Conservation (phyloP, 2,113 vertebrate species). For the Baryphthengus martii region DNA sequence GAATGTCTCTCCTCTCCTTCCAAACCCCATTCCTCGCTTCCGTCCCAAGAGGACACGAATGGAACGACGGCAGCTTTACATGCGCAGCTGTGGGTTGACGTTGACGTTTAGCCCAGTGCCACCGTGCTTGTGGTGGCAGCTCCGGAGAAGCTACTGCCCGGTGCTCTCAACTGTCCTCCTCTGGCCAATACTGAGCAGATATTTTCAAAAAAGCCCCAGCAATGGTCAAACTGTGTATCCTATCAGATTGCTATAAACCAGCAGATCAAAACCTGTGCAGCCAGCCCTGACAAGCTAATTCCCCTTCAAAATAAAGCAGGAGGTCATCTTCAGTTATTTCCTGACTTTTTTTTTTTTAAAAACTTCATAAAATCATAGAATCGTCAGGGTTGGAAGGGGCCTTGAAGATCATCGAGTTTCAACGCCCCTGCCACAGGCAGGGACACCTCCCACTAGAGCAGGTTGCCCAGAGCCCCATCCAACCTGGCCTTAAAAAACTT, state of each 20-base stretch:
- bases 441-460: too few relatives aligned
- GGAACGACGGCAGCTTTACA: not conserved
- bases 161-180: not conserved
- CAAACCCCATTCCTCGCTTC: not conserved
- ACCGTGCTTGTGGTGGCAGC: not conserved
- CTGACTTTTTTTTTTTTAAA: not conserved
- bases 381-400: too few relatives aligned
- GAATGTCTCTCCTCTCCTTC: not conserved
- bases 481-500: too few relatives aligned
- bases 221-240: not conserved
- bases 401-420: too few relatives aligned
- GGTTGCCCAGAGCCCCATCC: too few relatives aligned
- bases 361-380: too few relatives aligned
- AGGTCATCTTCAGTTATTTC: not conserved
- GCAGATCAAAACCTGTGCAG: not conserved
- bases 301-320: not conserved
- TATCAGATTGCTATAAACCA: not conserved
- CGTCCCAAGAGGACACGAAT: not conserved
- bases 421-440: too few relatives aligned
- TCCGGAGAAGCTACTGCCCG: not conserved
- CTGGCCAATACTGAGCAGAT: not conserved
- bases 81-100: rapidly evolving
- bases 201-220: not conserved
- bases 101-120: not conserved
- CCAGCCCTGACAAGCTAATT: not conserved